These are phyloP conservation scores for Chrysogorgia sp. DNA, from an alignment of 92 coral and sea anemone genomes.

Conservation along the genomic window DNA sequence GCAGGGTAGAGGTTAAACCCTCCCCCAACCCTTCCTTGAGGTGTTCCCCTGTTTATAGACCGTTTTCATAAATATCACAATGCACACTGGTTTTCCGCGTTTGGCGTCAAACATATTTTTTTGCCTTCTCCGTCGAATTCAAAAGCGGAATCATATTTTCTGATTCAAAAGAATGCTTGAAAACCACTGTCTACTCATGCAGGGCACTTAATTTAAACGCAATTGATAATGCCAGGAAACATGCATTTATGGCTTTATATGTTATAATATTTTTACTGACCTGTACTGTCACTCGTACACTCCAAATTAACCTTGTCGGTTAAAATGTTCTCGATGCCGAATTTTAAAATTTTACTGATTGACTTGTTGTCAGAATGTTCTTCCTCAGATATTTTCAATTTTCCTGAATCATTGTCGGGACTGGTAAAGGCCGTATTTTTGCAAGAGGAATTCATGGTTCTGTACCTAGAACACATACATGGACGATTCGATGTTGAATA, in stretches of 20 bases:
- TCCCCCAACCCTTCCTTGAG: too few species aligned
- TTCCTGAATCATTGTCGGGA: neutral
- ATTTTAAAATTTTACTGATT: constrained; percentile 44
- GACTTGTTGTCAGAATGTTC: constrained; percentile 6
- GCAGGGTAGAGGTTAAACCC: too few species aligned
- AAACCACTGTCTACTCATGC: too few species aligned
- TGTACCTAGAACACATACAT: constrained; percentile 27
- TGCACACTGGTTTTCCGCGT: too few species aligned
- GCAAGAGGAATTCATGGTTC: neutral
- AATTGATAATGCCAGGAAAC: neutral
- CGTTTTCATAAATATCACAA: too few species aligned
- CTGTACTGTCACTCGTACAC: constrained; percentile 13
- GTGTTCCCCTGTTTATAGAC: too few species aligned
- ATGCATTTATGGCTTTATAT: neutral
- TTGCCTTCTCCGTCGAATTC: too few species aligned
- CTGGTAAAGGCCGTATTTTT: neutral
- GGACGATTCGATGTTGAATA: constrained; percentile 12
- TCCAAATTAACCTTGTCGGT: constrained; percentile 1
- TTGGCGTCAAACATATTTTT: too few species aligned
- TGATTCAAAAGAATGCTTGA: too few species aligned
- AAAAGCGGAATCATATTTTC: too few species aligned
- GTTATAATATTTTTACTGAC: neutral
- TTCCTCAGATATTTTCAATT: neutral
- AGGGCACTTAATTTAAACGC: too few species aligned
- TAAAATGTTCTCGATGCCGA: constrained; percentile 62